Evolutionary conservation across 2,888 invertebrate species (phyloP).

Genomic region (Synanthedon myopaeformis): DNA sequence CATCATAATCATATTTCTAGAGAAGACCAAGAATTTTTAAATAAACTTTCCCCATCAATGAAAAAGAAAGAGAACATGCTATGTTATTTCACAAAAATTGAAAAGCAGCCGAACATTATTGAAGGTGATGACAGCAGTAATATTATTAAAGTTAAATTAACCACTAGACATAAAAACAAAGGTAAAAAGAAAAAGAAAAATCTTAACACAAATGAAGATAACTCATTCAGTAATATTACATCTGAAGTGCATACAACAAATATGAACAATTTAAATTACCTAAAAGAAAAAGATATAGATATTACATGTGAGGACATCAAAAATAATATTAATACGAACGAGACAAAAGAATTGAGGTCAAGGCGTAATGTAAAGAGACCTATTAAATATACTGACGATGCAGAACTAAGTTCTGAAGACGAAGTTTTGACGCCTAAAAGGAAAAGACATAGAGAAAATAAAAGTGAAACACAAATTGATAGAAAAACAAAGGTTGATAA

Average conservation of each 20-base stretch:
- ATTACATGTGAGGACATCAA: neutral
- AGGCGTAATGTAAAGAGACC: conserved; percentile 51
- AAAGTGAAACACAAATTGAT: neutral
- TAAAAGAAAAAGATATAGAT: neutral
- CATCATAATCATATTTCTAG: conserved; percentile 14
- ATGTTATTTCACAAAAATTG: conserved; percentile 69
- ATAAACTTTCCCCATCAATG: conserved; percentile 68
- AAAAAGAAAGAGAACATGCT: conserved; percentile 72
- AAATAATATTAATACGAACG: neutral
- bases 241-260: neutral
- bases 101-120: conserved; percentile 28
- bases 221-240: neutral
- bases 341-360: conserved; percentile 21
- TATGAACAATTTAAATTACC: neutral
- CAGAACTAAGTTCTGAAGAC: conserved; percentile 47
- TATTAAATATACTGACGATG: conserved; percentile 44
- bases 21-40: conserved; percentile 59
- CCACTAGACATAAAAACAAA: conserved; percentile 34
- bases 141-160: conserved; percentile 46
- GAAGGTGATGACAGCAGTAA: conserved; percentile 13
- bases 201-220: conserved; percentile 15
- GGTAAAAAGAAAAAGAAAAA: conserved; percentile 27
- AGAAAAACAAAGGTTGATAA: conserved; percentile 19
- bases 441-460: conserved; percentile 19
- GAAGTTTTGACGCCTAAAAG: conserved; percentile 60